Base-by-base conservation (phyloP, 53 echinoderm and acorn worm species). In the Glandiceps talaboti region DNA sequence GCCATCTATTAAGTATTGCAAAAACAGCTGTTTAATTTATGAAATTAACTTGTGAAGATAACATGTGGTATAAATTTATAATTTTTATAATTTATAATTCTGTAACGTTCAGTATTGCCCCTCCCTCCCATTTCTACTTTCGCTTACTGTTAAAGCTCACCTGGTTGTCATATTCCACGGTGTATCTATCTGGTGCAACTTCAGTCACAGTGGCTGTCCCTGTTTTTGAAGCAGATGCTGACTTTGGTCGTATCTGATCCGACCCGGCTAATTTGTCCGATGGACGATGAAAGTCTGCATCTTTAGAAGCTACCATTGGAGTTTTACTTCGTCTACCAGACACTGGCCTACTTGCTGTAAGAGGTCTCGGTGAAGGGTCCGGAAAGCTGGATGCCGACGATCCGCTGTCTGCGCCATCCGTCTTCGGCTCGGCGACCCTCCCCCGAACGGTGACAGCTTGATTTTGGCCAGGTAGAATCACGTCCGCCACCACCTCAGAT, bases 111-210 rank as follows among this genome's bases (percentile, higher is more conserved):
- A n/a, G n/a, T n/a, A n/a, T n/a, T n/a, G n/a, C n/a, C n/a, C n/a
- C n/a, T n/a, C n/a, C n/a, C n/a, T n/a, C n/a, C n/a, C n/a, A n/a
- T n/a, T n/a, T n/a, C n/a, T n/a, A n/a, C n/a, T n/a, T n/a, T n/a
- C n/a, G n/a, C n/a, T n/a, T n/a, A n/a, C n/a, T n/a, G n/a, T n/a
- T n/a, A n/a, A n/a, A n/a, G n/a, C n/a, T n/a, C 64, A 74, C 88
- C 74, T 90, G 82, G 73, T 88, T 82, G 72, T 88, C 91, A 82
- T 90, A 81, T 77, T 96, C 85, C 72, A 96, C 33, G 33, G 86
- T 96, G 79, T 85, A 96, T 78, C 85, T 96, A 83, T 92, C 90
- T 1, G 90, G 92, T n/a, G 90, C 91, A 20, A 96, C 87, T 78
- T 96, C 88, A 77, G 90, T 96, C 33, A 96, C 85, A 29, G 80